These are phyloP conservation scores for Bergia sp. DNA, from an alignment of 92 coral and sea anemone genomes.

Conservation along the genomic window DNA sequence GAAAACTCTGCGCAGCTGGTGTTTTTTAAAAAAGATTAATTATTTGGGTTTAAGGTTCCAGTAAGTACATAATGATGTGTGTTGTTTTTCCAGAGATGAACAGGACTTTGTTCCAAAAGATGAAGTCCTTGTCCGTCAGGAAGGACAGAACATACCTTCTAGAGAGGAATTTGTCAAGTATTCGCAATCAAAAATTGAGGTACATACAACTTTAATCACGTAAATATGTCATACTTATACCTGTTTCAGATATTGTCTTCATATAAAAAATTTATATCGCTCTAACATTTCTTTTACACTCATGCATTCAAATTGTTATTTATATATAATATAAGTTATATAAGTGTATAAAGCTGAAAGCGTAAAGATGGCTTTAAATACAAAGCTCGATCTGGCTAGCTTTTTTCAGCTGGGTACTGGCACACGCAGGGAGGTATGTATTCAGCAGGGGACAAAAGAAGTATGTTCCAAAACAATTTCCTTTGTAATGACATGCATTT, in stretches of 20 bases:
- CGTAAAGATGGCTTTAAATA: no score
- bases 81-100: conserved; percentile 6
- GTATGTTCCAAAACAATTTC: no score
- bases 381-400: no score
- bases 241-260: background rate
- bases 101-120: background rate
- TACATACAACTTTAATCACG: background rate
- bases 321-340: no score
- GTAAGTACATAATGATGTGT: background rate
- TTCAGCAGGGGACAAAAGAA: no score
- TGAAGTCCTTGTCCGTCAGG: background rate
- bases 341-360: no score
- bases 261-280: background rate
- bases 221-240: background rate
- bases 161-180: conserved; percentile 27
- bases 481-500: no score
- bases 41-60: background rate
- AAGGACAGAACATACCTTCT: background rate
- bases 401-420: no score
- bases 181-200: conserved; percentile 21
- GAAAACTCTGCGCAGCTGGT: background rate
- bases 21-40: background rate
- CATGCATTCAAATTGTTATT: no score
- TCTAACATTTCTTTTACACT: background rate
- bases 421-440: no score